Conservation (phyloP, 2,888 invertebrate genomes). For the Ametastegia equiseti region DNA sequence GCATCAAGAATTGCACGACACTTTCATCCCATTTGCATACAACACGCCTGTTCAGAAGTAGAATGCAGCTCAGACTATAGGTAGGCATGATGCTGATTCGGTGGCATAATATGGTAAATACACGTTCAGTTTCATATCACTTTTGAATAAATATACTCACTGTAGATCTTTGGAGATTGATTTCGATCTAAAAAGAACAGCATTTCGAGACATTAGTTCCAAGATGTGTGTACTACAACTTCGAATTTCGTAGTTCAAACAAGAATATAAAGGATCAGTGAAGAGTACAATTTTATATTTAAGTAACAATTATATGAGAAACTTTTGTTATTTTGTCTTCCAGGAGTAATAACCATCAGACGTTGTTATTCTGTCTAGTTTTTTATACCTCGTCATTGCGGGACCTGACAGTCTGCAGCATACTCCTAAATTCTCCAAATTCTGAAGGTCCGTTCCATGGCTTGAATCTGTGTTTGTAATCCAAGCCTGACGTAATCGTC, state of each 20-base stretch:
- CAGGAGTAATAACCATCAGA: neutral
- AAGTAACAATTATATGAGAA: too few relatives aligned
- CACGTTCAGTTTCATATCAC: neutral
- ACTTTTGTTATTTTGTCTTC: conserved; percentile 14
- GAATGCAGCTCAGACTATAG: neutral
- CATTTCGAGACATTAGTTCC: too few relatives aligned
- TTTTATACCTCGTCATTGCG: neutral
- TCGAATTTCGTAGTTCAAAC: neutral
- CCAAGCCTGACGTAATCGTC: conserved; percentile 2
- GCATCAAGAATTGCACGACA: neutral
- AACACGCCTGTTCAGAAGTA: neutral
- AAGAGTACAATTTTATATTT: too few relatives aligned
- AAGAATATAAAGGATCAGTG: too few relatives aligned
- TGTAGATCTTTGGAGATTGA: neutral
- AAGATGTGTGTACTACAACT: too few relatives aligned
- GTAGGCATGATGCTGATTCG: neutral
- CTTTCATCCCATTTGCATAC: conserved; percentile 29
- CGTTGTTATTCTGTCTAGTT: neutral
- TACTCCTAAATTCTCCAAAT: conserved; percentile 14
- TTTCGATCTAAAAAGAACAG: neutral
- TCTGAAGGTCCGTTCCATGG: neutral
- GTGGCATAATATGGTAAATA: neutral
- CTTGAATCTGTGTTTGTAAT: neutral
- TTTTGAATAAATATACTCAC: too few relatives aligned
- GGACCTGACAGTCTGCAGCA: neutral